Evolutionary conservation across 2,888 invertebrate genomes (phyloP).

Genomic region (Luperina testacea): DNA sequence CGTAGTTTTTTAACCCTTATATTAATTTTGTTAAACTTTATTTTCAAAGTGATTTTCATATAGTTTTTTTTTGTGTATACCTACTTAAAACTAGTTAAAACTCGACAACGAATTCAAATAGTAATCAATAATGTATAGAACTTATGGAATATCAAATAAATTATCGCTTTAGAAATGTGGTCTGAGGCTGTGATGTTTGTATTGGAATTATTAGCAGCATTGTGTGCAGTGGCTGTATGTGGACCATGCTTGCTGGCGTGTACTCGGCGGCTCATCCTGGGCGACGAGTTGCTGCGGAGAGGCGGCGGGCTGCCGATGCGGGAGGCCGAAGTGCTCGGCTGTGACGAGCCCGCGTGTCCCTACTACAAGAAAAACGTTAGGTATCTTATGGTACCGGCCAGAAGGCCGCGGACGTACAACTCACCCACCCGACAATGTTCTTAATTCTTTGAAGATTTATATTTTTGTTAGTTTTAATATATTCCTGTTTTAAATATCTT

Average conservation of each 20-base stretch:
- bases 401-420: conserved; percentile 75
- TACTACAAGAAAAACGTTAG: conserved; percentile 85
- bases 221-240: conserved; percentile 85
- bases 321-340: conserved; percentile 83
- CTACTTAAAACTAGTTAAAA: neutral
- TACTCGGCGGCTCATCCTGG: conserved; percentile 79
- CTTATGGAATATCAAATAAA: conserved; percentile 48
- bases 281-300: conserved; percentile 79
- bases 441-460: conserved; percentile 45
- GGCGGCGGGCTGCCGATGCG: conserved; percentile 72
- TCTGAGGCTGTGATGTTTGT: conserved; percentile 82
- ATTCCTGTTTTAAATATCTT: conserved; percentile 31
- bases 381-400: conserved; percentile 84
- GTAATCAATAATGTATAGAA: conserved; percentile 18
- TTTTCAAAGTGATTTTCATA: conserved; percentile 39
- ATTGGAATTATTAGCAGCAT: conserved; percentile 82
- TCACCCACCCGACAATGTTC: conserved; percentile 76
- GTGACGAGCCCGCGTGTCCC: conserved; percentile 86
- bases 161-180: conserved; percentile 71
- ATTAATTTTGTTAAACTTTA: conserved; percentile 48
- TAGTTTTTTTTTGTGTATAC: conserved; percentile 38
- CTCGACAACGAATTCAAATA: conserved; percentile 21
- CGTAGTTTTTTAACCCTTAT: conserved; percentile 38
- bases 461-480: conserved; percentile 61
- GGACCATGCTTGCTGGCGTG: conserved; percentile 85